These are phyloP conservation scores for Aleiodes sp. DNA, from an alignment of 1,140 invertebrate genomes.

Conservation along the genomic window DNA sequence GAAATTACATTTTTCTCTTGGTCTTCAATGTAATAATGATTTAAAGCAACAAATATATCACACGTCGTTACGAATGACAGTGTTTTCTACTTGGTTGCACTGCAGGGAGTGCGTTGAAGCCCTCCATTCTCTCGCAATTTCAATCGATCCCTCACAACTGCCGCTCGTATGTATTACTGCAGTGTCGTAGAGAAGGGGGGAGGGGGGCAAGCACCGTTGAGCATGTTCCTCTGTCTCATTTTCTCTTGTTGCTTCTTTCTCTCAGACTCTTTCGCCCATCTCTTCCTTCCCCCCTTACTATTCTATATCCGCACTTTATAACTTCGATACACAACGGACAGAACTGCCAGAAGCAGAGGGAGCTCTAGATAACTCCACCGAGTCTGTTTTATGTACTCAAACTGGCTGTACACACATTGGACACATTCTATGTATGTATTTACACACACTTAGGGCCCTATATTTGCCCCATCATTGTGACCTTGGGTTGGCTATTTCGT, in stretches of 20 bases:
- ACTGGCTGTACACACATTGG: no score
- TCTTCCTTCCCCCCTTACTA: background rate
- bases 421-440: background rate
- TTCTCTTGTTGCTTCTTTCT: slow-evolving; percentile 29
- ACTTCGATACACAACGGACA: no score
- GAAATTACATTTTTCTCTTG: no score
- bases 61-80: slow-evolving; percentile 11
- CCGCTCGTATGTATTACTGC: background rate
- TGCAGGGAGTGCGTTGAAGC: background rate
- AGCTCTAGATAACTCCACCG: no score
- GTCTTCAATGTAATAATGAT: background rate
- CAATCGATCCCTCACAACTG: background rate
- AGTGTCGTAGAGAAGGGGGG: no score
- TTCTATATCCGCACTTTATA: slow-evolving; percentile 4
- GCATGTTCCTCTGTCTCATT: slow-evolving; percentile 16
- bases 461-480: slow-evolving; percentile 19
- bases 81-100: slow-evolving; percentile 7
- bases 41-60: background rate
- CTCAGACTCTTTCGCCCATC: background rate
- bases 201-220: background rate
- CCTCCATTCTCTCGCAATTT: slow-evolving; percentile 26
- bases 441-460: slow-evolving; percentile 3
- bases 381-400: no score
- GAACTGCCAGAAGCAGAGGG: no score
- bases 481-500: no score